Conservation (phyloP, 2,888 invertebrate genomes). For the Pristionchus fissidentatus region DNA sequence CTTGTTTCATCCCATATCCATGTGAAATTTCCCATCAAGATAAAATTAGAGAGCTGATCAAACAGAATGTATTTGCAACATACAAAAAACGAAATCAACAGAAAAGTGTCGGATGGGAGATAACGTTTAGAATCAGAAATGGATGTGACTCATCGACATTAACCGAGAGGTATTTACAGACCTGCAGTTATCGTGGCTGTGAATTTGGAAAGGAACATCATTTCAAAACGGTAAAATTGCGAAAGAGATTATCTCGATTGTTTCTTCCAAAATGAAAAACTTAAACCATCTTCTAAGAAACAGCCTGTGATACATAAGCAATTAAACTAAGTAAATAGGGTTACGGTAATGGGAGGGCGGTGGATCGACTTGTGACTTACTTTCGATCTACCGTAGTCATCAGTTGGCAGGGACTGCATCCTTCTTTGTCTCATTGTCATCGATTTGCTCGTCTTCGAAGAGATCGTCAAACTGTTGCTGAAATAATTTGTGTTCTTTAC, state of each 20-base stretch:
- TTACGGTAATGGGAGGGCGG: neutral
- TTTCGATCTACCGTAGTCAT: too few relatives aligned
- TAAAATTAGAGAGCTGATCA: too few relatives aligned
- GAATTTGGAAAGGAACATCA: neutral
- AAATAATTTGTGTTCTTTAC: neutral
- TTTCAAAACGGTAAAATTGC: too few relatives aligned
- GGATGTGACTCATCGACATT: neutral
- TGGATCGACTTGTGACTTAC: too few relatives aligned
- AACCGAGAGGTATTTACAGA: slow-evolving; percentile 10
- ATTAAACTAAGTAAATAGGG: neutral
- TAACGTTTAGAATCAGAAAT: neutral
- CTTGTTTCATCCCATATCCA: slow-evolving; percentile 1
- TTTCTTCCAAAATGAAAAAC: too few relatives aligned
- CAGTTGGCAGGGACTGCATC: neutral
- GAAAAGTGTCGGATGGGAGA: too few relatives aligned
- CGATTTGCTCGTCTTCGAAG: slow-evolving; percentile 3
- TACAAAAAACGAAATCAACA: neutral
- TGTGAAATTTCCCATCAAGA: too few relatives aligned
- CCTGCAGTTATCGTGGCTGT: slow-evolving; percentile 8
- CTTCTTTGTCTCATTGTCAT: neutral
- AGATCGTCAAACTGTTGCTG: slow-evolving; percentile 32
- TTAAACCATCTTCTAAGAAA: too few relatives aligned
- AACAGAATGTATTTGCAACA: too few relatives aligned
- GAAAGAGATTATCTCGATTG: too few relatives aligned
- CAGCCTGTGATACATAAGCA: too few relatives aligned